Evolutionary conservation across 2,888 invertebrate species (phyloP), one percentile per base, ranked within the genome.

Genomic region (Phoronis australis): DNA sequence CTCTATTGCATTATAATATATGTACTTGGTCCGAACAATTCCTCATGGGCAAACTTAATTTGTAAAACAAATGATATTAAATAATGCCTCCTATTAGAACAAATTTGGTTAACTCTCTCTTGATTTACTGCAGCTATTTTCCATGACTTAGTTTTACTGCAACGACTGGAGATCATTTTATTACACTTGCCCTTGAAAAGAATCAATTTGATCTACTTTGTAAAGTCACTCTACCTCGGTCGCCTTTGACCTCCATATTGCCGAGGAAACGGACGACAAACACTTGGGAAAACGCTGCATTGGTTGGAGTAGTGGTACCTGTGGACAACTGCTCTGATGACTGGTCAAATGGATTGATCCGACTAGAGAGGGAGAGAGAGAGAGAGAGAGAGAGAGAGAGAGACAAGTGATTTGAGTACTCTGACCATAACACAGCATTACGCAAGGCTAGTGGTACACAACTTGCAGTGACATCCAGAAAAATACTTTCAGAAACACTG

Each of bases 231-330:
- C 51, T 50, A 71, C 74, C 76, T 65, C 73, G 57, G 55, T 76
- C 76, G 24, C 61, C 56, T 43, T 67, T 66, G 15, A 80, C 78
- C 52, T 78, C 75, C 77, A 79, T 78, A 6, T 77, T 77, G 21
- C 79, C 79, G 5, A 78, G 62, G 58, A 79, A 80, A 22, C 78
- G 61, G 1, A 78, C 78, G 35, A 65, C 62, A 57, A 73, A 78
- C 37, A 68, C 69, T 54, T 75, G 67, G 22, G 65, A 61, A 57
- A 68, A 73, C 21, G 67, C 68, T 41, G 68, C 60, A 45, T 62
- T 63, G 23, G n/a, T 22, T 18, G 0, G 26, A 46, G 23, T 18
- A 12, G 47, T 25, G 4, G 22, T n/a, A 12, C n/a, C 44, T 27
- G 44, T 22, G 18, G 21, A 20, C 15, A 71, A 61, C 23, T 64